Evolutionary conservation across 2,888 invertebrate species (phyloP), one percentile per base, ranked within the genome.

Genomic region (Ennomos erosarius): DNA sequence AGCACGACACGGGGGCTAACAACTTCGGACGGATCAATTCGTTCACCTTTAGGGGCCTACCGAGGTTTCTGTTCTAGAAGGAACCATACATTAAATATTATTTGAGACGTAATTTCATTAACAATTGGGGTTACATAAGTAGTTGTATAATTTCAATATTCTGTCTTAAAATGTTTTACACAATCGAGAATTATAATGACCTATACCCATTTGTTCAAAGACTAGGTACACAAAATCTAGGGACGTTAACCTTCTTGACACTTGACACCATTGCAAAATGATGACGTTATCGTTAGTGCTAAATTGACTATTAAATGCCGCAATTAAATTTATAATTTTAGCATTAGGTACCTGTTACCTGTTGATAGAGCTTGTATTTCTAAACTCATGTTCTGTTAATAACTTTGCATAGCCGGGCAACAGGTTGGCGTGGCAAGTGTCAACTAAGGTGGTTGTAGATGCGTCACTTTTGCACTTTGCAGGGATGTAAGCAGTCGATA

Each of bases 21-120:
- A 81, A 78, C 83, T 75, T 85, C 88, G 90, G 90, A 90, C 90
- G 90, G 90, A 90, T 86, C 82, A 84, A 76, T 88, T 87, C 88
- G 87, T 85, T 87, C 82, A 84, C 79, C 75, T 73, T 71, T 73
- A 56, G 67, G 76, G 76, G 75, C 71, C 71, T 67, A 61, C 67
- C 68, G 70, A 78, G 76, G 69, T 73, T 67, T 67, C 69, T 66
- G 69, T 62, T 65, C 59, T 38, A 60, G 47, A 61, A 67, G 71
- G 59, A 57, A 59, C 58, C 13, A 51, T 42, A 54, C 53, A 55
- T 36, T 38, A 51, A 51, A 26, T 0, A 26, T 26, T 13, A 42
- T 43, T 51, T 35, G 9, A 12, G 46, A 56, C 10, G 39, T 42
- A 43, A 40, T 57, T 57, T 36, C 46, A 48, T 51, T 47, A 12